These are phyloP conservation scores for Acipenser transmontanus DNA, from an alignment of 2,797 vertebrate genomes.

Conservation along the genomic window DNA sequence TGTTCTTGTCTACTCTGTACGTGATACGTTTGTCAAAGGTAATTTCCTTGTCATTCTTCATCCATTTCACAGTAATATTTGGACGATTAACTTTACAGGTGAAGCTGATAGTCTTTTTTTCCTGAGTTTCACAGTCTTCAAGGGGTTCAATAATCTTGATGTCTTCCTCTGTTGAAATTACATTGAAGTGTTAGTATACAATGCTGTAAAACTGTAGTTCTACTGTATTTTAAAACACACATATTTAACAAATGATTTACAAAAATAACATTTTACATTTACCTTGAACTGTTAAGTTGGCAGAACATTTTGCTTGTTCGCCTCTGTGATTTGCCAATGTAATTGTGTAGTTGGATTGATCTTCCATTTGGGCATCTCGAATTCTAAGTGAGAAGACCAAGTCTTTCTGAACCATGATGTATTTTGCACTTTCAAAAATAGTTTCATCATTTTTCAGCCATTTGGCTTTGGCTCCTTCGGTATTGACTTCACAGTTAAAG, in stretches of 20 bases:
- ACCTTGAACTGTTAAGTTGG: conserved; percentile 79
- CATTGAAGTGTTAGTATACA: no score
- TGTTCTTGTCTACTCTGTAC: conserved; percentile 87
- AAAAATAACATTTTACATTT: conserved; percentile 24
- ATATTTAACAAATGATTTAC: no score
- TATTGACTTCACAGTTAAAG: conserved; percentile 94
- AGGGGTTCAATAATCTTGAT: conserved; percentile 84
- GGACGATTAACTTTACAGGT: conserved; percentile 90
- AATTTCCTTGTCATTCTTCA: conserved; percentile 83
- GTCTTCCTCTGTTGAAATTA: conserved; percentile 74
- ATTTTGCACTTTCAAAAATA: conserved; percentile 90
- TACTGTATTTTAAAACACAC: no score
- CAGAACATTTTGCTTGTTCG: conserved; percentile 79
- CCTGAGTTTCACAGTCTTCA: conserved; percentile 92
- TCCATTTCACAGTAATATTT: conserved; percentile 84
- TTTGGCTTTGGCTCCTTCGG: conserved; percentile 89
- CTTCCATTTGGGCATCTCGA: conserved; percentile 70
- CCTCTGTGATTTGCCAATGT: conserved; percentile 81
- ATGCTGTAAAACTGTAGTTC: no score
- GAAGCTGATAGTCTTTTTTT: conserved; percentile 88
- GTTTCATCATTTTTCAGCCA: conserved; percentile 88
- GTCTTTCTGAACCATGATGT: conserved; percentile 85
- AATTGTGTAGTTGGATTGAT: conserved; percentile 74
- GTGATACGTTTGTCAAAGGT: conserved; percentile 69
- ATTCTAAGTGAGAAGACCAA: conserved; percentile 88